A percentile compares a stretch with the other conserved stretches of the same genome.
Conservation (phyloP, 2,888 invertebrate genomes). For the Philereme vetulata region DNA sequence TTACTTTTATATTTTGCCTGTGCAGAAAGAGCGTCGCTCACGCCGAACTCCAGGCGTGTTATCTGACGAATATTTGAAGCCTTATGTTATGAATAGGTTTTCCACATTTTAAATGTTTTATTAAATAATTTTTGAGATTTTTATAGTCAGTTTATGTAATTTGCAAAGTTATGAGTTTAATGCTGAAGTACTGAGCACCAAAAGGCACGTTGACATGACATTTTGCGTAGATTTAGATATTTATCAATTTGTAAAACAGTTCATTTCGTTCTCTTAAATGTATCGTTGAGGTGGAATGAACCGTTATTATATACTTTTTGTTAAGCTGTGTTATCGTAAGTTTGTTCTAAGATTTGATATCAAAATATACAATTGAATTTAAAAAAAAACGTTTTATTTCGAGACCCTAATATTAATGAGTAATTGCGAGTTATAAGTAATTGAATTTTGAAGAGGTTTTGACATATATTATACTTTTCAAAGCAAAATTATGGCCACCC, state of each 20-base stretch:
- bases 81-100: no score
- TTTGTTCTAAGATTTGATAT: constrained; percentile 77
- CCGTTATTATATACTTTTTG: constrained; percentile 49
- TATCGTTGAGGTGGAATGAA: constrained; percentile 20
- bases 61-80: no score
- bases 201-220: constrained; percentile 48
- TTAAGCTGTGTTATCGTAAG: constrained; percentile 73
- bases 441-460: no score
- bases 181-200: constrained; percentile 42
- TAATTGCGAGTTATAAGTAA: background rate
- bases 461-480: no score
- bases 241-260: constrained; percentile 21
- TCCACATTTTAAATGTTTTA: constrained; percentile 3
- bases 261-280: constrained; percentile 22
- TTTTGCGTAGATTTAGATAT: constrained; percentile 36
- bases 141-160: constrained; percentile 18
- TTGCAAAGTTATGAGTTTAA: constrained; percentile 5
- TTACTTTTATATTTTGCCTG: background rate
- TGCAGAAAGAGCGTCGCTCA: no score
- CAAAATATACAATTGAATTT: constrained; percentile 81
- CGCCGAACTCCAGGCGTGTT: no score
- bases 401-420: background rate
- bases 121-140: constrained; percentile 14
- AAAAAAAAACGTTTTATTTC: constrained; percentile 46
- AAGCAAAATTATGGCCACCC: no score